Conservation (phyloP, 2,797 vertebrate genomes). For the Microhierax caerulescens region DNA sequence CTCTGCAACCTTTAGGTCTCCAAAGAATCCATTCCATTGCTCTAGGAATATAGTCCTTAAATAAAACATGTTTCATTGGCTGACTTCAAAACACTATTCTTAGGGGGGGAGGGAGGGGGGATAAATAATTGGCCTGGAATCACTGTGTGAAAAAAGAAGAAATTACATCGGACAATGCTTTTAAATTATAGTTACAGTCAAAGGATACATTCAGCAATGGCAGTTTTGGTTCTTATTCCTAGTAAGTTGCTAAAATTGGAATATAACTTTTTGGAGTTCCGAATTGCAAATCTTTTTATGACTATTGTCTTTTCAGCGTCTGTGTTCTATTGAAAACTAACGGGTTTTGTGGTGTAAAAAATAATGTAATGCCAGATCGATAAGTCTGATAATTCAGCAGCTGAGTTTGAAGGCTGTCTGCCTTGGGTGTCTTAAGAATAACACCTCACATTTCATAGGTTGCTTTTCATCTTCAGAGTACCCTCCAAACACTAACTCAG, state of each 20-base stretch:
- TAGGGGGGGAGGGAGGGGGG: neutral
- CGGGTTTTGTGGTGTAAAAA: neutral
- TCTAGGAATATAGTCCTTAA: slow-evolving; percentile 71
- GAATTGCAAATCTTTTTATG: neutral
- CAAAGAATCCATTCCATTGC: slow-evolving; percentile 69
- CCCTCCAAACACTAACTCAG: neutral
- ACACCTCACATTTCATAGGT: neutral
- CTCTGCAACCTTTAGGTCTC: slow-evolving; percentile 70
- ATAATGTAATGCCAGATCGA: slow-evolving; percentile 36
- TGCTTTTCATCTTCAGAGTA: slow-evolving; percentile 22
- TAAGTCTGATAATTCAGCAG: slow-evolving; percentile 41
- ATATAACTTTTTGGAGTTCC: neutral
- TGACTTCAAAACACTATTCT: slow-evolving; percentile 77
- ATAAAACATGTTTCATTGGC: slow-evolving; percentile 82
- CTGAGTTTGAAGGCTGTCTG: slow-evolving; percentile 20
- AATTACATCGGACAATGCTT: slow-evolving; percentile 38
- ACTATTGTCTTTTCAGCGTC: neutral
- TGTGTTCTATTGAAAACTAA: neutral
- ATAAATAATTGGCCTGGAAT: slow-evolving; percentile 50
- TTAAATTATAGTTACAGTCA: slow-evolving; percentile 60
- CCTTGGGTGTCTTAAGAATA: slow-evolving; percentile 14
- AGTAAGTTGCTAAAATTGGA: neutral
- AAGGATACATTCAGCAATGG: slow-evolving; percentile 37
- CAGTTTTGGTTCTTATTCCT: neutral
- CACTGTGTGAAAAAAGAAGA: slow-evolving; percentile 39